These are phyloP conservation scores for Macropis europaea DNA, from an alignment of 2,888 invertebrate species.

Conservation along the genomic window DNA sequence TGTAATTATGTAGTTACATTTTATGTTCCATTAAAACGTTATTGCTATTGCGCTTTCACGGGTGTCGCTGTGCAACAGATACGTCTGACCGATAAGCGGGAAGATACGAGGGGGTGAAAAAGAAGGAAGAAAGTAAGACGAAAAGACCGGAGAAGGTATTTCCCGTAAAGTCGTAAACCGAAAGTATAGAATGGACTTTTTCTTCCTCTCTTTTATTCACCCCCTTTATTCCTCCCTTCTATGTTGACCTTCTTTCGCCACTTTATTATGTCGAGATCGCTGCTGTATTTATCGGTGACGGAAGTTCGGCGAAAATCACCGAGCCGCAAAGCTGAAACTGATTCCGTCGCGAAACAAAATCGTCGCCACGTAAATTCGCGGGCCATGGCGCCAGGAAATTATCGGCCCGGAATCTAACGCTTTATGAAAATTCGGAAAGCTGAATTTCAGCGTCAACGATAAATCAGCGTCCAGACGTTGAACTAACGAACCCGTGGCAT, in stretches of 20 bases:
- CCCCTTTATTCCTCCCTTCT: neutral
- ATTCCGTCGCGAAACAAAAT: conserved; percentile 46
- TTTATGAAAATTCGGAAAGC: conserved; percentile 27
- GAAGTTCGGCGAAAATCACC: conserved; percentile 38
- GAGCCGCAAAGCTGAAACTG: conserved; percentile 44
- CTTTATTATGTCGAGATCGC: conserved; percentile 49
- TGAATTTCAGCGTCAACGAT: conserved; percentile 24
- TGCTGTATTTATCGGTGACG: conserved; percentile 41
- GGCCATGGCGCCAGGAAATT: conserved; percentile 7
- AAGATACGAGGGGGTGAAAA: neutral
- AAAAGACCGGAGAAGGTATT: neutral
- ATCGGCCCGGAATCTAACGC: conserved; percentile 27
- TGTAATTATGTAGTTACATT: conserved; percentile 9
- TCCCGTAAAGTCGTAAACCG: conserved; percentile 29
- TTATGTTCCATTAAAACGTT: neutral
- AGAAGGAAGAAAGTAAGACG: neutral
- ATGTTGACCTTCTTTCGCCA: conserved; percentile 7
- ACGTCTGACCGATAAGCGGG: neutral
- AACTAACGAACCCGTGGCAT: conserved; percentile 8
- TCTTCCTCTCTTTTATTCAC: conserved; percentile 1
- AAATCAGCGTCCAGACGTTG: conserved; percentile 1
- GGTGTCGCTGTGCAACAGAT: conserved; percentile 5
- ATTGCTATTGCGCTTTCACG: neutral
- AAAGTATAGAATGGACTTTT: conserved; percentile 4
- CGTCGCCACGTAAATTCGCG: neutral